Conservation (phyloP, 2,888 invertebrate species). For the Eumerus sabulonum region DNA sequence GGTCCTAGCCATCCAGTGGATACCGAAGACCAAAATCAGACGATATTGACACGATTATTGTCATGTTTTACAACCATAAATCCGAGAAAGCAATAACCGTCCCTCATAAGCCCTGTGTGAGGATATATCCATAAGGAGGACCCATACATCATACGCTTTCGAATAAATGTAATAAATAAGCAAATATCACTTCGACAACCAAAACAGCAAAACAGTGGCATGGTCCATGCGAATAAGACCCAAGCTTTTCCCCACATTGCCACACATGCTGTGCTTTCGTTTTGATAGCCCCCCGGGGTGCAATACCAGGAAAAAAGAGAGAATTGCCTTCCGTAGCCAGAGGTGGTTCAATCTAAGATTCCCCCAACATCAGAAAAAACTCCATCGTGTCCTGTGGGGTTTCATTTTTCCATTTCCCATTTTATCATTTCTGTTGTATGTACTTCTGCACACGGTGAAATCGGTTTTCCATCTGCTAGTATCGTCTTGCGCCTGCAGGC, state of each 20-base stretch:
- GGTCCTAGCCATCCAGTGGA: not conserved
- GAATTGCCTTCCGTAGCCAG: constrained; percentile 28
- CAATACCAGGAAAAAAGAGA: constrained; percentile 11
- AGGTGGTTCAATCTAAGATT: constrained; percentile 1
- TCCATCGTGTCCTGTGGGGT: constrained; percentile 44
- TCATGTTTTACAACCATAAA: constrained; percentile 33
- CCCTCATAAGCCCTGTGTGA: constrained; percentile 23
- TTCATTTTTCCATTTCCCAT: constrained; percentile 32
- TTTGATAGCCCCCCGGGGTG: constrained; percentile 41
- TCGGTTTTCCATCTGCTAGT: too few relatives aligned
- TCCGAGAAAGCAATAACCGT: constrained; percentile 20
- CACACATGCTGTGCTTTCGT: constrained; percentile 7
- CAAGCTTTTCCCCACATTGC: constrained; percentile 34
- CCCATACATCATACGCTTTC: constrained; percentile 11
- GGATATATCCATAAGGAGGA: constrained; percentile 1
- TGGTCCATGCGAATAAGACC: constrained; percentile 12
- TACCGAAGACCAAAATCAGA: constrained; percentile 16
- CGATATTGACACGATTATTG: constrained; percentile 42
- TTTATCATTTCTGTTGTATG: too few relatives aligned
- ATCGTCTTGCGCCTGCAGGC: not conserved
- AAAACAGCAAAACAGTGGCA: not conserved
- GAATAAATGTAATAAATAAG: constrained; percentile 17
- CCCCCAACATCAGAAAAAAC: constrained; percentile 17
- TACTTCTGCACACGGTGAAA: too few relatives aligned
- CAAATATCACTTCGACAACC: not conserved